These are phyloP conservation scores for Huso huso DNA, from an alignment of 2,797 vertebrate species.

Conservation along the genomic window DNA sequence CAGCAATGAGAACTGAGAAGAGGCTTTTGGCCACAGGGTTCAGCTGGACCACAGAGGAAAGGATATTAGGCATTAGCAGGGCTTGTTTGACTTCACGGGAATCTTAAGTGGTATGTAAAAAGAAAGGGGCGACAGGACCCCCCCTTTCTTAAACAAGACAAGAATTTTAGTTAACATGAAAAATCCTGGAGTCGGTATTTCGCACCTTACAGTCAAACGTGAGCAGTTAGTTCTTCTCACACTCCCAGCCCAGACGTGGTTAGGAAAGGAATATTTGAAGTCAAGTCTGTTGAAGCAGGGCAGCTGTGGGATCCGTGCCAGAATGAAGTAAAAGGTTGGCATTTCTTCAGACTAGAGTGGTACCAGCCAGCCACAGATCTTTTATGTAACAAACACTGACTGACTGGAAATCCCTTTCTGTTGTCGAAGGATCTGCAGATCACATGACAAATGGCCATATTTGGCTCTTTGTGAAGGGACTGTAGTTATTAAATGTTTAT, in stretches of 20 bases:
- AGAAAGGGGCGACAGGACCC: background rate
- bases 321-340: background rate
- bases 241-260: background rate
- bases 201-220: conserved; percentile 3
- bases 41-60: too few relatives aligned
- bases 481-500: too few relatives aligned
- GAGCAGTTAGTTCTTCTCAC: background rate
- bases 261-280: background rate
- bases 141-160: background rate
- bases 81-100: background rate
- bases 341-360: too few relatives aligned
- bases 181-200: background rate
- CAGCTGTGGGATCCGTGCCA: background rate
- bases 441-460: too few relatives aligned
- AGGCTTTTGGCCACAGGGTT: too few relatives aligned
- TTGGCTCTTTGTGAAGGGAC: too few relatives aligned
- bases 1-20: too few relatives aligned
- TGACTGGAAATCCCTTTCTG: too few relatives aligned
- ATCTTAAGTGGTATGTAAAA: background rate
- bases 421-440: too few relatives aligned
- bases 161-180: background rate
- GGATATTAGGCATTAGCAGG: too few relatives aligned
- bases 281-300: background rate
- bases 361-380: too few relatives aligned
- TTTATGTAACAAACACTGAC: too few relatives aligned